A percentile compares a stretch with the other conserved stretches of the same genome.
Evolutionary conservation across 1,140 invertebrate genomes (phyloP).

Genomic region (Eupristina koningsbergeri): DNA sequence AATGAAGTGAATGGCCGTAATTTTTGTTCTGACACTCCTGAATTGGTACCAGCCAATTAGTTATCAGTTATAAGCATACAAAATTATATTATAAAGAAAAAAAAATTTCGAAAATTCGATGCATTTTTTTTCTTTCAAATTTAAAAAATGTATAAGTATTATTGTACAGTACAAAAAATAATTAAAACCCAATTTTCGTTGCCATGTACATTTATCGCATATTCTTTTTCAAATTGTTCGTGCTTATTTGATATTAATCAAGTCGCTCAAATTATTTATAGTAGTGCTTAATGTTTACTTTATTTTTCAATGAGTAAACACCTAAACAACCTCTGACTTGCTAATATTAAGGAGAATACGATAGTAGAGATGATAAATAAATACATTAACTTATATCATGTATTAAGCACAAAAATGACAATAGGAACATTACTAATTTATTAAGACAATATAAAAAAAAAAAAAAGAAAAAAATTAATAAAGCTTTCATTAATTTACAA

Average conservation of each 20-base stretch:
- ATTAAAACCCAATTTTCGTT: constrained; percentile 19
- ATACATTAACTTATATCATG: background rate
- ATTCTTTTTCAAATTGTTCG: background rate
- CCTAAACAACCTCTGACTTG: background rate
- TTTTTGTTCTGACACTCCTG: background rate
- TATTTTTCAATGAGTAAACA: background rate
- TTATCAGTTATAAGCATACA: background rate
- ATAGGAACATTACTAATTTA: constrained; percentile 6
- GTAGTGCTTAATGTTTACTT: background rate
- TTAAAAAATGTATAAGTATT: background rate
- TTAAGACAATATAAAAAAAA: background rate
- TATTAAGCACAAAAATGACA: background rate
- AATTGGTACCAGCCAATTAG: constrained; percentile 49
- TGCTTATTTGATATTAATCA: background rate
- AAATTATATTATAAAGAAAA: background rate
- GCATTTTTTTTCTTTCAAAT: background rate
- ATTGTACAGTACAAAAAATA: background rate
- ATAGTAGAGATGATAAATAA: background rate
- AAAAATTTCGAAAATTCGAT: background rate
- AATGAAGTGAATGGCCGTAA: constrained; percentile 39
- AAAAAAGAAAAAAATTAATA: background rate
- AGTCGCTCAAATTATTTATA: background rate
- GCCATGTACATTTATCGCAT: background rate
- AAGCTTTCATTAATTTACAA: background rate
- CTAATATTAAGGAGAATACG: background rate